Percentiles rank a stretch among this genome's conserved stretches.
Conservation (phyloP, 92 coral and sea anemone species). For the Zoanthus gigantus region DNA sequence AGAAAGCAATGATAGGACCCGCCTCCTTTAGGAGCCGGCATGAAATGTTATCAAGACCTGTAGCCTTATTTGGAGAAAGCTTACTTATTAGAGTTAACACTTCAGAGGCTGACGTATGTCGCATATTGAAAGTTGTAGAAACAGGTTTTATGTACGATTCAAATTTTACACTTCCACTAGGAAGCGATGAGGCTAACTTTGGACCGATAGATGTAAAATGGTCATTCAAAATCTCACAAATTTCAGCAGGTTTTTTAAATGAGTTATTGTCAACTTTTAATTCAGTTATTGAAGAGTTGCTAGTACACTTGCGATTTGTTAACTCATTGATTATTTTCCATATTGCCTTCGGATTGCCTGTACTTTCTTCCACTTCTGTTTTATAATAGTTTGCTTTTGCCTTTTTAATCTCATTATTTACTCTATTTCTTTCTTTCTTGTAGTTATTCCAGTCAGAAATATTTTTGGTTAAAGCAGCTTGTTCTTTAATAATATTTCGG, state of each 20-base stretch:
- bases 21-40: background rate
- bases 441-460: constrained; percentile 54
- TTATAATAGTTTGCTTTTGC: no score
- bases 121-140: background rate
- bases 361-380: no score
- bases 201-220: background rate
- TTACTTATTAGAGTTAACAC: background rate
- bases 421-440: constrained; percentile 38
- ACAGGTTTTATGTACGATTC: no score
- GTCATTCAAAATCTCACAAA: background rate
- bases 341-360: constrained; percentile 37
- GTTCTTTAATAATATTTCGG: constrained; percentile 52
- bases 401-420: background rate
- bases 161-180: background rate
- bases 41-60: background rate
- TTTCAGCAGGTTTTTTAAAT: background rate
- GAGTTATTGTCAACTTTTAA: background rate
- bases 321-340: no score
- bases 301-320: background rate
- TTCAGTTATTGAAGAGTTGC: background rate
- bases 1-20: background rate
- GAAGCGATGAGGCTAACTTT: background rate
- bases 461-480: constrained; percentile 50
- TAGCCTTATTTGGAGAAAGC: background rate
- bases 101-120: background rate